These are phyloP conservation scores for Zootoca vivipara DNA, from an alignment of 2,113 vertebrate genomes.

Conservation along the genomic window DNA sequence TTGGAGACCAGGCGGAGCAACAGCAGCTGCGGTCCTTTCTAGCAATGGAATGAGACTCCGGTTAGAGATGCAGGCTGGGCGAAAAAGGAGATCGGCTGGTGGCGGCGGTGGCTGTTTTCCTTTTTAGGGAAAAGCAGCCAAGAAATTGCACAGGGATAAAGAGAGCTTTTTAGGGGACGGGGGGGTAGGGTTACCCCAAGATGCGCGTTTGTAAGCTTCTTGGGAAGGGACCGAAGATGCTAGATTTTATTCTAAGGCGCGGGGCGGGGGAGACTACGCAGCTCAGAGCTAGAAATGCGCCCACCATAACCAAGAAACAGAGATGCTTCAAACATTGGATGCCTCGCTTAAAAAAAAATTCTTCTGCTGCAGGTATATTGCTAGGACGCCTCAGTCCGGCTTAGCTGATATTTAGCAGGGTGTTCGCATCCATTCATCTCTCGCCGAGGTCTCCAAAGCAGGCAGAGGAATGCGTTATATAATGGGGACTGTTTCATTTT, in stretches of 20 bases:
- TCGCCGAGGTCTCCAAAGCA: not conserved
- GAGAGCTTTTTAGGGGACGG: not conserved
- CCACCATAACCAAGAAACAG: too few relatives aligned
- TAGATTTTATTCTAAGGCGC: not conserved
- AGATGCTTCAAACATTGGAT: too few relatives aligned
- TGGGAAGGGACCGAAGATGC: not conserved
- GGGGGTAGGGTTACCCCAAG: too few relatives aligned
- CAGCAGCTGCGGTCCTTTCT: not conserved
- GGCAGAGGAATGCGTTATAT: constrained; percentile 32
- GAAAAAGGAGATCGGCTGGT: rapidly evolving
- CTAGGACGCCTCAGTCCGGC: constrained; percentile 20
- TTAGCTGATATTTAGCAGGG: constrained; percentile 56
- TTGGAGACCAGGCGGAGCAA: not conserved
- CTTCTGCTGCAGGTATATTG: not conserved
- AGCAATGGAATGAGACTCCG: not conserved
- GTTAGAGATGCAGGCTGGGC: not conserved
- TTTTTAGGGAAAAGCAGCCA: rapidly evolving
- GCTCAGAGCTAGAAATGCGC: not conserved
- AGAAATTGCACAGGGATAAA: not conserved
- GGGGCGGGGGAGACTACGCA: not conserved
- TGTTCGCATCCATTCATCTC: constrained; percentile 35
- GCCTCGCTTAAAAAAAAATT: too few relatives aligned
- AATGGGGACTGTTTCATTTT: not conserved
- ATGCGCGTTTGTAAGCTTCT: not conserved
- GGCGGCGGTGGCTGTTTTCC: not conserved